Evolutionary conservation across 2,888 invertebrate species (phyloP), one percentile per base, ranked within the genome.

Genomic region (Mythimna loreyi): DNA sequence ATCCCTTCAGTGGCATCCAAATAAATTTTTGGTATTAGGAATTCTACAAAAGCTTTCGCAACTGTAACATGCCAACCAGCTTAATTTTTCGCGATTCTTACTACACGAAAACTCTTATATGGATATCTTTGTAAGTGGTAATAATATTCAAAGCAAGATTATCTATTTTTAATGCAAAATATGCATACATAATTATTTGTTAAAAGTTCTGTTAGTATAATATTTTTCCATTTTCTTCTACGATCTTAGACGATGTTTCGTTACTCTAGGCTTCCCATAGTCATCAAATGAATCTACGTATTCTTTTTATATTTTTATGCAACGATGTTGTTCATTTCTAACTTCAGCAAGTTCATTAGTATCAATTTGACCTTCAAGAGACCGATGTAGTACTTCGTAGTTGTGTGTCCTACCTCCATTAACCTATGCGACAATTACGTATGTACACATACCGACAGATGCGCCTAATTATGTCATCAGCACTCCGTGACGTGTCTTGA

Each of bases 401-500:
- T 56, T 40, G 68, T 50, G 28, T 66, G 45, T 68, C 21, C 33
- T 72, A 36, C 57, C 73, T 43, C 61, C 66, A 82, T 81, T 83
- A 80, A 65, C 55, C 53, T 80, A 64, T 73, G 30, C 66, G 28
- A 69, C 59, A 64, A 70, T 72, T 61, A 81, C 40, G 23, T 61
- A 50, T 67, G 67, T 68, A 67, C 81, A 79, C 45, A 75, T 33
- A 68, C 63, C 71, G 69, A 57, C 76, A 82, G 66, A 83, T 80
- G 72, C 49, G 8, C 30, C 60, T 75, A 78, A 81, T 80, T 75
- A 80, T 82, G 83, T 72, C 81, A 77, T 80, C 83, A 73, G 50
- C 58, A 45, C 23, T 47, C 62, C 81, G 73, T 81, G 67, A 67
- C 66, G 71, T 53, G 80, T 76, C 70, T 56, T 72, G 62, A 65